A percentile compares a stretch with the other conserved stretches of the same genome.
Conservation (phyloP, 1,140 invertebrate species). For the Drosophila setifemur region DNA sequence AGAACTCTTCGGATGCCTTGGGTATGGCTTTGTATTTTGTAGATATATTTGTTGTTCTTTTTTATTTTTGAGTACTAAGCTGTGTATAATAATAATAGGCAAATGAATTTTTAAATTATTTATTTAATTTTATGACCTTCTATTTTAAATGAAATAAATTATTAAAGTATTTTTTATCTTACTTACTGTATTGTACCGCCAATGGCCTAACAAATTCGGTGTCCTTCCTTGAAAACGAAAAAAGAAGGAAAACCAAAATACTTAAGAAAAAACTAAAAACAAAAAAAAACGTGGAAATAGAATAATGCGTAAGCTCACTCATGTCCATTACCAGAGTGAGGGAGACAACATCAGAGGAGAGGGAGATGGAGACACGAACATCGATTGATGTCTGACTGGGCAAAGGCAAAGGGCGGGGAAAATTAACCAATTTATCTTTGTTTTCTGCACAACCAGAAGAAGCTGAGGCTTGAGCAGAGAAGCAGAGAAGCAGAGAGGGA, state of each 20-base stretch:
- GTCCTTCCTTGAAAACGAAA: conserved; percentile 16
- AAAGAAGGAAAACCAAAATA: conserved; percentile 1
- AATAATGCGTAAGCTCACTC: conserved; percentile 72
- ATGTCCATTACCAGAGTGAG: conserved; percentile 74
- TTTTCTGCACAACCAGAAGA: conserved; percentile 65
- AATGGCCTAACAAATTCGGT: conserved; percentile 11
- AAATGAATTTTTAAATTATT: no score
- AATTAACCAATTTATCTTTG: conserved; percentile 82
- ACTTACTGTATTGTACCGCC: not conserved
- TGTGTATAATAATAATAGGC: no score
- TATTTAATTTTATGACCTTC: no score
- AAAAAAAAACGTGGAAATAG: conserved; percentile 36
- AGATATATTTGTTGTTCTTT: no score
- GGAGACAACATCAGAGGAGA: not conserved
- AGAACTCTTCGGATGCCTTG: no score
- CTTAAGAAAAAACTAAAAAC: conserved; percentile 4
- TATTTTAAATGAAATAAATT: no score
- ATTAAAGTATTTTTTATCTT: no score
- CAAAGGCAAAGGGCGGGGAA: conserved; percentile 66
- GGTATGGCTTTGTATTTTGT: no score
- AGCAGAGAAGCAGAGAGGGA: conserved; percentile 6
- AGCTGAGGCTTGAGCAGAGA: not conserved
- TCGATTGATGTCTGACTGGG: conserved; percentile 79
- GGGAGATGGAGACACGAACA: conserved; percentile 38
- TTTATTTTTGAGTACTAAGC: no score